Percentiles rank a stretch among this genome's conserved stretches.
Evolutionary conservation across 2,797 vertebrate species (phyloP).

Genomic region (Hipposideros larvatus): DNA sequence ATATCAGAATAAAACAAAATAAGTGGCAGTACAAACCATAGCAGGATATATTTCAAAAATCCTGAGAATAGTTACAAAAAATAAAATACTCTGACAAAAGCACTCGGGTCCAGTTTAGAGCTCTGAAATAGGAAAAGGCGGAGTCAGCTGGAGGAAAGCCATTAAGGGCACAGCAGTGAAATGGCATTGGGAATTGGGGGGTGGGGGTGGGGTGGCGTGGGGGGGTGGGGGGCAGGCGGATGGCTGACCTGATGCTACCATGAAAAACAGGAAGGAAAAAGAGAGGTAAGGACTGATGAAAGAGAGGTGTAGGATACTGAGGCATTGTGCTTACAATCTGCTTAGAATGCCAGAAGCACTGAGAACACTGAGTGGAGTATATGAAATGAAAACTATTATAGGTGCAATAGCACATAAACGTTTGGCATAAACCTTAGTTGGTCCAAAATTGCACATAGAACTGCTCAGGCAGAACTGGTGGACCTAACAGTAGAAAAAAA

Average conservation of each 20-base stretch:
- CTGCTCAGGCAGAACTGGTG: not conserved
- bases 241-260: not conserved
- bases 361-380: not conserved
- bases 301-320: not conserved
- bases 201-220: too few species aligned
- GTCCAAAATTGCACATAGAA: not conserved
- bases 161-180: too few species aligned
- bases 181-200: too few species aligned
- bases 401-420: not conserved
- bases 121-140: not conserved
- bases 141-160: not conserved
- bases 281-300: too few species aligned
- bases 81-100: not conserved
- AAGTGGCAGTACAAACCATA: not conserved
- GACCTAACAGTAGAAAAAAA: not conserved
- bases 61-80: not conserved
- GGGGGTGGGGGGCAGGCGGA: too few species aligned
- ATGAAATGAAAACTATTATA: too few species aligned
- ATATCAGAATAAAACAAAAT: not conserved
- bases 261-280: not conserved
- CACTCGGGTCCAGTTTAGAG: not conserved
- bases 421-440: not conserved
- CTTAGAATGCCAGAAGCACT: not conserved
- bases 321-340: not conserved
- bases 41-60: not conserved